Evolutionary conservation across 2,113 vertebrate species (phyloP).

Genomic region (Prinia subflava): DNA sequence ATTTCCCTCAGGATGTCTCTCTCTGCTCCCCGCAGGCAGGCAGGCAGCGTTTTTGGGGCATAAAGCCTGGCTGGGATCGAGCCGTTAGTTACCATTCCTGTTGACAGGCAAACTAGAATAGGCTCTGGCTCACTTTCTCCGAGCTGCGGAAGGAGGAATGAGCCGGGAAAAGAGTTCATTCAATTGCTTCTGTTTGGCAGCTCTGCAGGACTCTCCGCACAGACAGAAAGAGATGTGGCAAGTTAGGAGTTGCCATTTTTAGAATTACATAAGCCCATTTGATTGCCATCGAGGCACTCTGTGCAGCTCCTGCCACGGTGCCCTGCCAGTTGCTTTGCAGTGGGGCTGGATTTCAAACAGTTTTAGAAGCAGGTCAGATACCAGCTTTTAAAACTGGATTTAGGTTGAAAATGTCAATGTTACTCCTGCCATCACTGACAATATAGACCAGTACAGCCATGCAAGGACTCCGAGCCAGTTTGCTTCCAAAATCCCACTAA

Average conservation of each 20-base stretch:
- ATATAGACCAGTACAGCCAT: background rate
- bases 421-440: background rate
- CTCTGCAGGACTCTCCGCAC: conserved; percentile 59
- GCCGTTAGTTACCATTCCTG: conserved; percentile 48
- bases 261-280: conserved; percentile 60
- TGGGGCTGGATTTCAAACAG: background rate
- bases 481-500: background rate
- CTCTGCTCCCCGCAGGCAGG: background rate
- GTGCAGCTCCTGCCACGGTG: conserved; percentile 7
- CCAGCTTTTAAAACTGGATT: background rate
- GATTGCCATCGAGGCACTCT: conserved; percentile 50
- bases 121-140: conserved; percentile 62
- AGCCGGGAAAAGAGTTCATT: conserved; percentile 64
- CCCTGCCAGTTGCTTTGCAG: background rate
- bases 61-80: conserved; percentile 29
- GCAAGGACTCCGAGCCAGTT: background rate
- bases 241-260: conserved; percentile 62
- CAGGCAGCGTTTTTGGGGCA: conserved; percentile 36
- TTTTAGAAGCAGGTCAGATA: conserved; percentile 17
- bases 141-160: conserved; percentile 59
- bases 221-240: conserved; percentile 57
- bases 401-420: background rate
- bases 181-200: conserved; percentile 63
- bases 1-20: background rate
- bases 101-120: conserved; percentile 67